Conservation (phyloP, 2,888 invertebrate genomes). For the Laspeyria flexula region DNA sequence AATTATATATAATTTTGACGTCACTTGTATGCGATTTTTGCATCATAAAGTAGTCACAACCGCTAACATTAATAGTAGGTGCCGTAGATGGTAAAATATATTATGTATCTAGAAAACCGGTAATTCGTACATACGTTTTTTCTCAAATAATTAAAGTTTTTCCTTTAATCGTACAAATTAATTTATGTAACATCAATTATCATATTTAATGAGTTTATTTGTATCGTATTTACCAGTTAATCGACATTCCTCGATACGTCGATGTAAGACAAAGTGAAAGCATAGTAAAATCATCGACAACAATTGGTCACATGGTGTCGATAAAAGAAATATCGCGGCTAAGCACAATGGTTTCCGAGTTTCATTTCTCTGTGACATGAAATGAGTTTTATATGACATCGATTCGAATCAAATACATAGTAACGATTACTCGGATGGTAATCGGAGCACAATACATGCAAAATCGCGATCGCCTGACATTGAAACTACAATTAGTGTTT, state of each 20-base stretch:
- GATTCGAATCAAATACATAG: conserved; percentile 22
- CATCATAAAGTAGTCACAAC: too few relatives aligned
- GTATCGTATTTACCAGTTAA: conserved; percentile 31
- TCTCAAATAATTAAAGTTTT: background rate
- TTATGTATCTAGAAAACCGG: background rate
- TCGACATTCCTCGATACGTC: conserved; percentile 31
- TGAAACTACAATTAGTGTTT: too few relatives aligned
- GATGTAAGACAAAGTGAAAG: conserved; percentile 67
- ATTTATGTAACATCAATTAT: conserved; percentile 23
- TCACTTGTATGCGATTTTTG: too few relatives aligned
- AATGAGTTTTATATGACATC: conserved; percentile 29
- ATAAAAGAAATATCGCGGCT: conserved; percentile 59
- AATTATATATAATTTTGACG: too few relatives aligned
- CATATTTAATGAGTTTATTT: conserved; percentile 28
- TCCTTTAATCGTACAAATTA: background rate
- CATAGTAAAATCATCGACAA: conserved; percentile 55
- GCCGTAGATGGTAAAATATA: background rate
- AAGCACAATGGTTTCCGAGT: conserved; percentile 67
- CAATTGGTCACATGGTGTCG: conserved; percentile 63
- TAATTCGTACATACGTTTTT: background rate
- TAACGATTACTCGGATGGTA: conserved; percentile 3
- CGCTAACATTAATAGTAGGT: too few relatives aligned
- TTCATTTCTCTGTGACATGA: conserved; percentile 54
- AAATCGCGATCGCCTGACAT: too few relatives aligned
- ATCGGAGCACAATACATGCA: background rate